These are phyloP conservation scores for Eudemis profundana DNA, from an alignment of 2,888 invertebrate species.

Conservation along the genomic window DNA sequence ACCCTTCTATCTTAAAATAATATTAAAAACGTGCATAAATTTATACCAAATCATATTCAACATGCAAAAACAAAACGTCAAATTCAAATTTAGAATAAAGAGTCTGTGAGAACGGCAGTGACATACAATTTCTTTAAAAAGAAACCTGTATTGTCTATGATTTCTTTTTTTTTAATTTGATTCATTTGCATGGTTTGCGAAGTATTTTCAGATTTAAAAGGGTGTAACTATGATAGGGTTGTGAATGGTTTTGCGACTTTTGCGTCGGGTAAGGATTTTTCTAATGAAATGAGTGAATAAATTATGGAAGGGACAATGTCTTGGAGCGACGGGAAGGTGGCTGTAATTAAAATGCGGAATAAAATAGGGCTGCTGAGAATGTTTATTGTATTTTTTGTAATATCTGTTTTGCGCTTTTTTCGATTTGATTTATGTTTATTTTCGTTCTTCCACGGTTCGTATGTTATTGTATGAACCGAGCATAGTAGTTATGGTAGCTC, in stretches of 20 bases:
- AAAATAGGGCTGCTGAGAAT: slow-evolving; percentile 47
- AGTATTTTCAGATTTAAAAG: slow-evolving; percentile 43
- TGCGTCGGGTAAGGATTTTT: slow-evolving; percentile 55
- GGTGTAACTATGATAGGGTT: slow-evolving; percentile 3
- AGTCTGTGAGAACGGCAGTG: slow-evolving; percentile 74
- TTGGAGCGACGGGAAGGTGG: slow-evolving; percentile 71
- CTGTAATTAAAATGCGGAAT: slow-evolving; percentile 77
- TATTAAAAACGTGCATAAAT: slow-evolving; percentile 40
- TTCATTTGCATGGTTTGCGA: slow-evolving; percentile 73
- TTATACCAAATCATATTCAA: slow-evolving; percentile 30
- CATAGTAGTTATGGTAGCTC: not conserved
- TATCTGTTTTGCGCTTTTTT: not conserved
- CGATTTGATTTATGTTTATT: not conserved
- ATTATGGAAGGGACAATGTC: slow-evolving; percentile 78
- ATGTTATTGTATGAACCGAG: not conserved
- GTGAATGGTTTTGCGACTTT: not conserved
- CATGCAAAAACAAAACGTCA: slow-evolving; percentile 42
- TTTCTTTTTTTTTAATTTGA: slow-evolving; percentile 63
- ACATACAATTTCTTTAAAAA: slow-evolving; percentile 64
- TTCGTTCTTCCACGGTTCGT: not conserved
- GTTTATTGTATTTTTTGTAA: not conserved
- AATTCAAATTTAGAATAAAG: slow-evolving; percentile 54
- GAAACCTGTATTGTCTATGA: slow-evolving; percentile 73
- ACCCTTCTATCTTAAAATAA: slow-evolving; percentile 36
- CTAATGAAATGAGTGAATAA: slow-evolving; percentile 78